Evolutionary conservation across 2,888 invertebrate species (phyloP).

Genomic region (Blera fallax): DNA sequence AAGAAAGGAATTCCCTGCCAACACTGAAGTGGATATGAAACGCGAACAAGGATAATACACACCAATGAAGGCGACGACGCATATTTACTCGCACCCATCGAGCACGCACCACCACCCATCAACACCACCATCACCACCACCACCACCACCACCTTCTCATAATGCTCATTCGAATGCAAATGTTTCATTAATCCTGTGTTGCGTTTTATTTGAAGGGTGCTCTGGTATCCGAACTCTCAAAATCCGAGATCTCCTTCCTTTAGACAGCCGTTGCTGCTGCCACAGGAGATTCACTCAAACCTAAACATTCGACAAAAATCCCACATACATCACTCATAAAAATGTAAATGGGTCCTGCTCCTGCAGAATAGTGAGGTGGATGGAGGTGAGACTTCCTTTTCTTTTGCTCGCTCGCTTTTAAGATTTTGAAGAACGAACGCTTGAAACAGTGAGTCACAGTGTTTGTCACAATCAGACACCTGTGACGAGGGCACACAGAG

Average conservation of each 20-base stretch:
- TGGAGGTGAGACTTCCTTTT: slow-evolving; percentile 31
- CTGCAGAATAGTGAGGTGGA: slow-evolving; percentile 1
- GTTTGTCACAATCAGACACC: too few species aligned
- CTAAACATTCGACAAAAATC: neutral
- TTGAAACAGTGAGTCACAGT: slow-evolving; percentile 1
- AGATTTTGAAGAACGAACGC: neutral
- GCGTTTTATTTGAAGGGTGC: slow-evolving; percentile 54
- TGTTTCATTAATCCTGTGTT: slow-evolving; percentile 65
- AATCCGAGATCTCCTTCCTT: neutral
- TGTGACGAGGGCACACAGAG: neutral
- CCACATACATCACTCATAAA: slow-evolving; percentile 57
- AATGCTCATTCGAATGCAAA: slow-evolving; percentile 62
- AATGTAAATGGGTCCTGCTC: slow-evolving; percentile 42
- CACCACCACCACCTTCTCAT: neutral
- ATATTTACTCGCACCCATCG: neutral
- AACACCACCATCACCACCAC: too few species aligned
- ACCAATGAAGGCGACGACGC: neutral
- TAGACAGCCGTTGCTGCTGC: too few species aligned
- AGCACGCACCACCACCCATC: neutral
- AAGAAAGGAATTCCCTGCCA: slow-evolving; percentile 9
- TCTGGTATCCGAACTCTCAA: neutral
- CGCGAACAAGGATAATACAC: neutral
- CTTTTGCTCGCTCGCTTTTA: neutral
- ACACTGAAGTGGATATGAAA: slow-evolving; percentile 6
- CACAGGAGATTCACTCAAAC: neutral